Percentiles rank a stretch among this genome's conserved stretches.
Conservation (phyloP, 2,888 invertebrate genomes). For the Drosophila infuscata region DNA sequence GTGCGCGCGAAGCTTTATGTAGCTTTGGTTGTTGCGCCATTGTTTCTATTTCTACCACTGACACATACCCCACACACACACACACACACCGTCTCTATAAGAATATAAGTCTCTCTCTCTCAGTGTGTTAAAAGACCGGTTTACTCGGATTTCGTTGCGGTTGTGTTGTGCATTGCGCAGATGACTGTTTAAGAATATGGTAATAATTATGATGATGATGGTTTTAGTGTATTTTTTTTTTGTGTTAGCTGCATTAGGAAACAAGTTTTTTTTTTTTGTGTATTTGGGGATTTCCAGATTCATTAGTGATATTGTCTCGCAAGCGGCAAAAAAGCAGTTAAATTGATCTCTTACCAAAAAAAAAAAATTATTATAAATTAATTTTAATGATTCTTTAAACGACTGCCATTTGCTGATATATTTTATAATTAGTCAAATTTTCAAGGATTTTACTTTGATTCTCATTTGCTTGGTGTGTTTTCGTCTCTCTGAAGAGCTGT, state of each 20-base stretch:
- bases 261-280: slow-evolving; percentile 35
- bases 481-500: slow-evolving; percentile 19
- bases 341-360: slow-evolving; percentile 14
- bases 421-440: neutral
- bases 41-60: slow-evolving; percentile 29
- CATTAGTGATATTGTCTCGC: slow-evolving; percentile 41
- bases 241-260: slow-evolving; percentile 29
- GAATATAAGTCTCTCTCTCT: slow-evolving; percentile 18
- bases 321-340: slow-evolving; percentile 15
- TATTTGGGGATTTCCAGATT: slow-evolving; percentile 45
- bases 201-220: slow-evolving; percentile 16
- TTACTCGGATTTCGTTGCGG: neutral
- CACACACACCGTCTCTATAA: neutral
- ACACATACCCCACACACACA: neutral
- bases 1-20: slow-evolving; percentile 28
- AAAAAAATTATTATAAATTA: slow-evolving; percentile 26
- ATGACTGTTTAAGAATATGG: slow-evolving; percentile 4
- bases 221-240: slow-evolving; percentile 22
- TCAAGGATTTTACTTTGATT: neutral
- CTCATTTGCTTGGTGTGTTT: slow-evolving; percentile 2
- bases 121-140: neutral
- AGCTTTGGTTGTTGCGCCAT: slow-evolving; percentile 22
- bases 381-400: slow-evolving; percentile 12
- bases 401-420: neutral
- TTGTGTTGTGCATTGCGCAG: slow-evolving; percentile 32